phyloP scores from a whole-genome alignment of 2,113 vertebrate genomes.

The Proteles cristata region DNA sequence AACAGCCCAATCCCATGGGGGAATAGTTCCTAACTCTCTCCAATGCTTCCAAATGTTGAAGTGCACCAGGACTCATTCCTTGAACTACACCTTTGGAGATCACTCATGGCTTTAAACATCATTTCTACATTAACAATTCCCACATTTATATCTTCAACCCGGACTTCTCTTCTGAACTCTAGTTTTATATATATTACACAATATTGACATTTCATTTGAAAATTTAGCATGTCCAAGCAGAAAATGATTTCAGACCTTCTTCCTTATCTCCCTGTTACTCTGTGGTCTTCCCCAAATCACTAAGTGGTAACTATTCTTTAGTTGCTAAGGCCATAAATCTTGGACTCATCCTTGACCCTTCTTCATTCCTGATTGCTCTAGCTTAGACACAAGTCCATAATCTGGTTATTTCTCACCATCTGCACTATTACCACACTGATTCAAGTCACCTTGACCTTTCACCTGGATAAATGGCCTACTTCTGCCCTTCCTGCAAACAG shows the following conservation, averaged over 20 bases:
- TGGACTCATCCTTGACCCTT: background rate
- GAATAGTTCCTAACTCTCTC: background rate
- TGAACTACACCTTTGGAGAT: background rate
- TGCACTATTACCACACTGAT: background rate
- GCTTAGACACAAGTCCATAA: slow-evolving; percentile 29
- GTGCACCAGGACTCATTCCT: background rate
- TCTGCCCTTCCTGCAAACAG: background rate
- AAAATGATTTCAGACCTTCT: slow-evolving; percentile 37
- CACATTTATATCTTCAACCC: background rate
- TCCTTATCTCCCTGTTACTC: background rate
- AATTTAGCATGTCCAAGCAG: slow-evolving; percentile 12
- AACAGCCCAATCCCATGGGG: background rate
- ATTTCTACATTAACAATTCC: background rate
- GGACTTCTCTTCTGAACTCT: background rate
- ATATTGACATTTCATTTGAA: background rate
- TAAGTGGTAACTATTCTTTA: background rate
- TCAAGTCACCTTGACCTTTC: slow-evolving; percentile 34
- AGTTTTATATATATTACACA: background rate
- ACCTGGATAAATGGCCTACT: background rate
- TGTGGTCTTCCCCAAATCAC: background rate
- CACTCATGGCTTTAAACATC: background rate
- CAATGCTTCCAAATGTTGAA: background rate
- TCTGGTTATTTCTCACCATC: background rate
- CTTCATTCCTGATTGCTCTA: background rate
- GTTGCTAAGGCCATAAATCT: background rate